Percentiles rank a stretch among this genome's conserved stretches.
These are phyloP conservation scores for Hyphantria cunea DNA, from an alignment of 1,140 invertebrate genomes.

Conservation along the genomic window DNA sequence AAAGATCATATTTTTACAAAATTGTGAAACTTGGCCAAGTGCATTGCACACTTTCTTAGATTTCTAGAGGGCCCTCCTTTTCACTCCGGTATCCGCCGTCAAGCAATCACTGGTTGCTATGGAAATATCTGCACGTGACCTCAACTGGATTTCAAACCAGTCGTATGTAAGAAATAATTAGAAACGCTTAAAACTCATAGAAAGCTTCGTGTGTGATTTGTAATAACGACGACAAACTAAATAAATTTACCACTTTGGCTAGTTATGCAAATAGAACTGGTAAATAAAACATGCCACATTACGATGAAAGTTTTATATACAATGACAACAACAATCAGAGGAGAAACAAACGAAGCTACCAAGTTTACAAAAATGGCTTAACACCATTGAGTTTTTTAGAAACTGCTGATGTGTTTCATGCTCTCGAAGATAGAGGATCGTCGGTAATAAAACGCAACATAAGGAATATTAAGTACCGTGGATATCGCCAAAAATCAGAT, in stretches of 20 bases:
- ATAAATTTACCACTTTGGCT: neutral
- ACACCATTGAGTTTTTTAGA: conserved; percentile 55
- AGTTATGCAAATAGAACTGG: neutral
- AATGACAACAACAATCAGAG: conserved; percentile 79
- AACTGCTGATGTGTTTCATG: conserved; percentile 54
- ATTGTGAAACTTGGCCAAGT: conserved; percentile 49
- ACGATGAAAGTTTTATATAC: conserved; percentile 80
- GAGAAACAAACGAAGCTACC: conserved; percentile 79
- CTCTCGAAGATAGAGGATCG: conserved; percentile 64
- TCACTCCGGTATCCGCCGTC: conserved; percentile 41
- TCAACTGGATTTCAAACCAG: conserved; percentile 23
- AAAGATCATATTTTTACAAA: conserved; percentile 4
- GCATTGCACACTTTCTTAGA: conserved; percentile 59
- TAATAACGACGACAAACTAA: too few species aligned
- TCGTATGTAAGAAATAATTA: conserved; percentile 10
- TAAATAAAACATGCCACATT: conserved; percentile 71
- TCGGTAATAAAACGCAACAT: conserved; percentile 74
- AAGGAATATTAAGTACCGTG: conserved; percentile 69
- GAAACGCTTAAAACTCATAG: neutral
- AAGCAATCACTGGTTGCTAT: conserved; percentile 37
- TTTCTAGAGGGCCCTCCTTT: conserved; percentile 71
- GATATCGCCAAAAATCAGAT: conserved; percentile 56
- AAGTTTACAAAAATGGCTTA: conserved; percentile 76
- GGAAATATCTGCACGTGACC: conserved; percentile 38
- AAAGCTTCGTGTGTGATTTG: neutral